A percentile compares a stretch with the other conserved stretches of the same genome.
Evolutionary conservation across 2,888 invertebrate genomes (phyloP).

Genomic region (Sclerodermus sp.): DNA sequence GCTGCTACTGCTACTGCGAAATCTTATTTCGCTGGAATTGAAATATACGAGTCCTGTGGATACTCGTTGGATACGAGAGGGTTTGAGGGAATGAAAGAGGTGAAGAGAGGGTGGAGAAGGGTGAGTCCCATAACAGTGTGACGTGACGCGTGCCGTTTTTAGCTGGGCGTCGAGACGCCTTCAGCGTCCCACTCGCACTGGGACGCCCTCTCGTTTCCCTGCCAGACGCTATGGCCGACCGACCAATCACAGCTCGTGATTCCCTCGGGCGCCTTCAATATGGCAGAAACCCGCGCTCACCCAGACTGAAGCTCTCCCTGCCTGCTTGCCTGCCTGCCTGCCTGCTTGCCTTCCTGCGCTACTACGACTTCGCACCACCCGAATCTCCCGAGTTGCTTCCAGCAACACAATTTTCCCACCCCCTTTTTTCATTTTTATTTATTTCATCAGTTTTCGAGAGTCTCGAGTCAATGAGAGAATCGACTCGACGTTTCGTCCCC

Average conservation of each 20-base stretch:
- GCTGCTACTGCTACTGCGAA: slow-evolving; percentile 7
- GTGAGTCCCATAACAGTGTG: slow-evolving; percentile 33
- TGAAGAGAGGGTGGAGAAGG: slow-evolving; percentile 8
- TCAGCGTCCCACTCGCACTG: slow-evolving; percentile 31
- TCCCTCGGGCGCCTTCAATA: slow-evolving; percentile 42
- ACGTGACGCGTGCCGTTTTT: slow-evolving; percentile 54
- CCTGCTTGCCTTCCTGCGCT: too few relatives aligned
- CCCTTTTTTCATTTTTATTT: too few relatives aligned
- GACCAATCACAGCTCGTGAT: slow-evolving; percentile 36
- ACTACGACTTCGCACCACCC: too few relatives aligned
- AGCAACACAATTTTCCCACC: too few relatives aligned
- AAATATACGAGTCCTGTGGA: slow-evolving; percentile 3
- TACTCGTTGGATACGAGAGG: neutral
- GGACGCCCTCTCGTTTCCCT: slow-evolving; percentile 37
- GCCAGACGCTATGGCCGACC: slow-evolving; percentile 35
- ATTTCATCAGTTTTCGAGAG: too few relatives aligned
- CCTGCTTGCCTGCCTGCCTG: too few relatives aligned
- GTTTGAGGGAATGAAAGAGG: neutral
- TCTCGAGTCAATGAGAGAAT: too few relatives aligned
- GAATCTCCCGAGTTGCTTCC: too few relatives aligned
- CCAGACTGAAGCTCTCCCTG: slow-evolving; percentile 15
- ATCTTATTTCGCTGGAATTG: slow-evolving; percentile 15
- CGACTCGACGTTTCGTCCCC: too few relatives aligned
- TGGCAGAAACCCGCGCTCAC: slow-evolving; percentile 45
- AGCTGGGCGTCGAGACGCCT: slow-evolving; percentile 48